These are phyloP conservation scores for Prolemur simus DNA, from an alignment of 2,113 vertebrate species.

Conservation along the genomic window DNA sequence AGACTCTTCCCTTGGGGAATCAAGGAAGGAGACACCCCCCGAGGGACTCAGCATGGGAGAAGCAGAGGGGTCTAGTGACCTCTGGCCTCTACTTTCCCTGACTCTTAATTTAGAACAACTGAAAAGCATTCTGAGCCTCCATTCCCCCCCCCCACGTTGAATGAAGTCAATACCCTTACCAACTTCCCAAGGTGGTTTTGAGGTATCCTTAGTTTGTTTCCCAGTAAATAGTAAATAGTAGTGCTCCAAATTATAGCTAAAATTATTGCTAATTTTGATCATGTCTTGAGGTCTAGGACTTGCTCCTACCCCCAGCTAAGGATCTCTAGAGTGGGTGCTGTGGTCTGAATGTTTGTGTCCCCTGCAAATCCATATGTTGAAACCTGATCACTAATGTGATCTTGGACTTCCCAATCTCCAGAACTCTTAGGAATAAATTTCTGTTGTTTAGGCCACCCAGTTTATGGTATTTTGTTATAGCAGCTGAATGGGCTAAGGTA, in stretches of 20 bases:
- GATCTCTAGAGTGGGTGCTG: not conserved
- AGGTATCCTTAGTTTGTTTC: not conserved
- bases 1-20: not conserved
- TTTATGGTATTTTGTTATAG: no score
- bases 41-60: not conserved
- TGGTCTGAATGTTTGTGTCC: not conserved
- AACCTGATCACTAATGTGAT: not conserved
- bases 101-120: not conserved
- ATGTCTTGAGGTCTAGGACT: not conserved
- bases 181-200: not conserved
- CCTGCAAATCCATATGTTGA: not conserved
- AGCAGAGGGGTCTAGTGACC: not conserved
- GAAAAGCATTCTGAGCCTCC: not conserved
- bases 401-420: not conserved
- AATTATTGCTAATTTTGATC: not conserved
- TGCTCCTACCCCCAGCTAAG: not conserved
- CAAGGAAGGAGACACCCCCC: not conserved
- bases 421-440: not conserved
- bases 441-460: not conserved
- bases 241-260: not conserved
- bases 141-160: not conserved
- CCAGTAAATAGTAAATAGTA: not conserved
- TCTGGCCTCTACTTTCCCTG: not conserved
- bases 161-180: not conserved
- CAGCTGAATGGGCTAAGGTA: not conserved